phyloP scores from a whole-genome alignment of 2,113 vertebrate species.

The Seriola dumerili region DNA sequence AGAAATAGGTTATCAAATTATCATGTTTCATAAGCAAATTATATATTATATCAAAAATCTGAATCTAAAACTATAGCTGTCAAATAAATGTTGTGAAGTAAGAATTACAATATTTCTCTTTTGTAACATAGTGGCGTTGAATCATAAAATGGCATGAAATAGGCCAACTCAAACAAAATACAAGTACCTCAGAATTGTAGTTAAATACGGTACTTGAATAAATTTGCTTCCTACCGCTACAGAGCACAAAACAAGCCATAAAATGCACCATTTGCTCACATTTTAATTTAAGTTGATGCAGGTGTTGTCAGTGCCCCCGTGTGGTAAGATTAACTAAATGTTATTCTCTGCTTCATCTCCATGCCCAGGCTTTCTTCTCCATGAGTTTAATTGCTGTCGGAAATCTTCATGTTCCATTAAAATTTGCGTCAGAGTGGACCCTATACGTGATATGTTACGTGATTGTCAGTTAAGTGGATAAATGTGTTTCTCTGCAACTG shows the following conservation, averaged over 20 bases:
- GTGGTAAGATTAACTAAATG: not conserved
- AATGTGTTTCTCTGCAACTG: not conserved
- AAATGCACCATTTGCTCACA: not conserved
- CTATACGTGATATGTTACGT: no score
- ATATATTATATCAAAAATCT: not conserved
- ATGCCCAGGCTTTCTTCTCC: conserved; percentile 7
- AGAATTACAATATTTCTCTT: not conserved
- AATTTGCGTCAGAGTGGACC: not conserved
- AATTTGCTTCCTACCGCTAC: not conserved
- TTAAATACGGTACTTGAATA: not conserved
- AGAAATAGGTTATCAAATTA: no score
- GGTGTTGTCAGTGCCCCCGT: conserved; percentile 21
- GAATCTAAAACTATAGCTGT: not conserved
- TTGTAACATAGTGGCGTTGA: not conserved
- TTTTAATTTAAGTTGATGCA: not conserved
- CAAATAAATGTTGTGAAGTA: not conserved
- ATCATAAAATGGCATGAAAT: not conserved
- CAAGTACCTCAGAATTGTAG: not conserved
- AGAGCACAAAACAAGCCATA: not conserved
- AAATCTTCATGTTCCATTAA: not conserved
- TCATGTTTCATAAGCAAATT: no score
- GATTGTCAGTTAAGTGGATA: not conserved
- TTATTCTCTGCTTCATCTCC: not conserved
- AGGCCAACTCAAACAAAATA: not conserved
- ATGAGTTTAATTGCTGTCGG: not conserved